Base-by-base conservation (phyloP, 2,888 invertebrate species). In the Diogma glabrata region DNA sequence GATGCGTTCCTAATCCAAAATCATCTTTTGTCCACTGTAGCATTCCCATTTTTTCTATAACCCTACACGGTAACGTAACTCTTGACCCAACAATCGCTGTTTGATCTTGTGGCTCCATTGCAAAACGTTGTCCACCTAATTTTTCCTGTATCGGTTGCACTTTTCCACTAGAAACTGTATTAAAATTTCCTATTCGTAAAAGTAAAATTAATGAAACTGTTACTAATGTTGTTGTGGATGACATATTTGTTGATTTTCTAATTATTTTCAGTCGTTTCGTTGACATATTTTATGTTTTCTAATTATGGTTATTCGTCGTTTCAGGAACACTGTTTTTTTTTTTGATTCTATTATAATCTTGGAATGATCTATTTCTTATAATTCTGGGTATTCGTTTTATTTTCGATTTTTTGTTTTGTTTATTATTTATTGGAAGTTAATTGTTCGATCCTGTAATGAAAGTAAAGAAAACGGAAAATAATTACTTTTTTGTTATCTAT, bases 11-110 rank as follows among this genome's bases (percentile, higher is more conserved):
- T 26, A 97, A 77, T 0, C 94, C 96, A 63, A 95, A 96, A 64
- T 92, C 94, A 64, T 95, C 93, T 64, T 92, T 90, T 52, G 95
- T 95, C 97, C 97, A 97, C 30, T 48, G 22, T 50, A 96, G 77
- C 50, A 84, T 82, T 1, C 96, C 96, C 43, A 79, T 80, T 67
- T 92, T 90, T 64, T 87, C 82, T 65, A 89, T 83, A 20, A 95
- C 90, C 36, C 88, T 76, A 69, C 95, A 96, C 4, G 92, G 91
- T 52, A 95, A 73, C 10, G 92, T 89, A 38, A 92, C 89, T 53
- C 87, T 79, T 50, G 87, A 86, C 12, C 93, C 93, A 46, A 88
- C 84, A 48, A 90, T 86, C 5, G 91, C 92, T 24, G 89, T 89
- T 73, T 88, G 82, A 75, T 93, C 90, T 68, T 85, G 84, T 3